Percentiles rank a stretch among this genome's conserved stretches.
phyloP scores from a whole-genome alignment of 2,113 vertebrate species.

The Atlantisia rogersi region DNA sequence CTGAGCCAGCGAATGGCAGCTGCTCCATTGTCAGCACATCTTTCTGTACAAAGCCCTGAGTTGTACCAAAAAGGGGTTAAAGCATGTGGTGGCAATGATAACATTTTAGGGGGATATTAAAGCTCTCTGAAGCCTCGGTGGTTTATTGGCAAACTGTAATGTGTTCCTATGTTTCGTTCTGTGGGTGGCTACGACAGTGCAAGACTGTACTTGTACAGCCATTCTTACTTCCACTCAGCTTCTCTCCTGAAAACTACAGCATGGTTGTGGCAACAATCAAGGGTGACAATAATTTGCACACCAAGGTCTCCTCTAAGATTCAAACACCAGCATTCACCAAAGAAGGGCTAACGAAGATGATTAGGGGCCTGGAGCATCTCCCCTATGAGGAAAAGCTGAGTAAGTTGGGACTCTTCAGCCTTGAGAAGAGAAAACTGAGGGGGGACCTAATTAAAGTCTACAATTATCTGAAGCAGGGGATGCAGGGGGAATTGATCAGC shows the following conservation, averaged over 20 bases:
- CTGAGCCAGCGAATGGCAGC: neutral
- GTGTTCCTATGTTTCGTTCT: neutral
- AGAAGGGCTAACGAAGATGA: too few species aligned
- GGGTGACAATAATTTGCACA: neutral
- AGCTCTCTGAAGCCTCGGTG: neutral
- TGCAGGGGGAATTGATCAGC: too few species aligned
- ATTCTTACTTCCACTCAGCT: neutral
- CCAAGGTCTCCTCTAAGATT: neutral
- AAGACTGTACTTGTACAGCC: neutral
- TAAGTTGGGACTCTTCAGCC: too few species aligned
- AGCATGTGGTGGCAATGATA: neutral
- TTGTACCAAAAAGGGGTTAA: neutral
- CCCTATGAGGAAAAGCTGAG: too few species aligned
- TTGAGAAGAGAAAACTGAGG: too few species aligned
- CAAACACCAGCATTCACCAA: neutral
- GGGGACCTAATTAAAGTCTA: too few species aligned
- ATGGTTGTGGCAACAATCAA: neutral
- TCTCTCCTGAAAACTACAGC: neutral
- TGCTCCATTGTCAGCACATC: neutral
- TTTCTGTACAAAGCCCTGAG: neutral
- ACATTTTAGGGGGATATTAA: neutral
- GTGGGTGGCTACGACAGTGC: neutral
- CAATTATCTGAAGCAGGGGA: too few species aligned
- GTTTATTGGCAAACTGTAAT: neutral
- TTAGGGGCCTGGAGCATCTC: too few species aligned